Conservation (phyloP, 2,113 vertebrate species). For the Circaetus cinerascens region DNA sequence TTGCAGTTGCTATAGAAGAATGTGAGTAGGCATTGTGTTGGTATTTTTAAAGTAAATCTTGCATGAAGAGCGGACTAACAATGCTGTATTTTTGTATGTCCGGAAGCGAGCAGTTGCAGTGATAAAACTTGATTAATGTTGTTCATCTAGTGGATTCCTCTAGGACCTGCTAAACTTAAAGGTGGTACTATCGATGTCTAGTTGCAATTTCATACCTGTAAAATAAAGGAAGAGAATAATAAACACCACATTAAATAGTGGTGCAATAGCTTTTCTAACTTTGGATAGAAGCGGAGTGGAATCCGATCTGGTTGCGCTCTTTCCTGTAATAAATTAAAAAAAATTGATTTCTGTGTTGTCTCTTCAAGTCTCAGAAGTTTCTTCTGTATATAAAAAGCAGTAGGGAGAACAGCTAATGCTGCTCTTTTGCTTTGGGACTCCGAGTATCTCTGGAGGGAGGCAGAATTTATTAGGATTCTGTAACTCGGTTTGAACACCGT, state of each 20-base stretch:
- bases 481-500: not conserved
- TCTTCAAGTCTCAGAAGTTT: not conserved
- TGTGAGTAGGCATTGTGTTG: conserved; percentile 51
- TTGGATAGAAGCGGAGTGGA: not conserved
- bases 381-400: not conserved
- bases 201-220: not conserved
- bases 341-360: not conserved
- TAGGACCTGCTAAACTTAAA: not conserved
- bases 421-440: not conserved
- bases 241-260: not conserved
- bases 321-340: not conserved
- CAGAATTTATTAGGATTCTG: not conserved
- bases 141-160: not conserved
- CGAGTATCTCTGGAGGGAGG: rapidly evolving
- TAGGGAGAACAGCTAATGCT: not conserved
- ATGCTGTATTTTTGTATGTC: not conserved
- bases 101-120: not conserved
- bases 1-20: conserved; percentile 42
- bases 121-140: not conserved
- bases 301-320: not conserved
- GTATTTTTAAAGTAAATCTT: conserved; percentile 69
- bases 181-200: not conserved
- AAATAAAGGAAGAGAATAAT: not conserved
- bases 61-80: conserved; percentile 1
- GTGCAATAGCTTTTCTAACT: not conserved